Percentiles rank a stretch among this genome's conserved stretches.
These are phyloP conservation scores for Tiliqua scincoides DNA, from an alignment of 2,113 vertebrate genomes.

Conservation along the genomic window DNA sequence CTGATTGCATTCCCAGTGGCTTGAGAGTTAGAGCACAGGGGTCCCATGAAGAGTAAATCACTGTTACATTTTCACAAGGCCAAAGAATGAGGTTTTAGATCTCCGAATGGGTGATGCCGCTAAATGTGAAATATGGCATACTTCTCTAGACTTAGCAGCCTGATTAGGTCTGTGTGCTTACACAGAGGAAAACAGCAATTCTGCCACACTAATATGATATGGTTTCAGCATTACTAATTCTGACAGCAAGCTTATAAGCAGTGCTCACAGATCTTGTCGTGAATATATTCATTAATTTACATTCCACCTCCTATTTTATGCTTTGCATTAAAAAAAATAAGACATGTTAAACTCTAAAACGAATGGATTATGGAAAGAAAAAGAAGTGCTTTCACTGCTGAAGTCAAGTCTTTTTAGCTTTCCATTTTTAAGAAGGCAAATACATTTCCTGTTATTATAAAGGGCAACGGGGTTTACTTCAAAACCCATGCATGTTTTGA, in stretches of 20 bases:
- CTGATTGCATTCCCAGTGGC: neutral
- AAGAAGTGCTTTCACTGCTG: neutral
- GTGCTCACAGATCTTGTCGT: slow-evolving; percentile 7
- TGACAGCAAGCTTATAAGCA: slow-evolving; percentile 50
- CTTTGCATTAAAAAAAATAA: slow-evolving; percentile 19
- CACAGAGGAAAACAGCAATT: slow-evolving; percentile 40
- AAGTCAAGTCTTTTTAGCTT: slow-evolving; percentile 19
- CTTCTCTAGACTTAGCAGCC: slow-evolving; percentile 18
- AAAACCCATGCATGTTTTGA: slow-evolving; percentile 37
- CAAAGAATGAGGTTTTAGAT: slow-evolving; percentile 7
- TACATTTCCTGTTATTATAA: slow-evolving; percentile 19
- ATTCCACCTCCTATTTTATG: slow-evolving; percentile 32
- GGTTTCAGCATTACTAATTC: slow-evolving; percentile 52
- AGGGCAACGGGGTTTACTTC: slow-evolving; percentile 18
- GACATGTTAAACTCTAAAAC: slow-evolving; percentile 39
- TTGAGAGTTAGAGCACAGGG: neutral
- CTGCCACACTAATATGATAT: slow-evolving; percentile 33
- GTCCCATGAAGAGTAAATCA: neutral
- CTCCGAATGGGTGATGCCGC: slow-evolving; percentile 23
- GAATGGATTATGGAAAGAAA: slow-evolving; percentile 20
- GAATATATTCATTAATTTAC: slow-evolving; percentile 38
- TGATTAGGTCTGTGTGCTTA: slow-evolving; percentile 21
- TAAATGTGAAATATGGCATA: slow-evolving; percentile 35
- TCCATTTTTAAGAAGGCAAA: slow-evolving; percentile 42
- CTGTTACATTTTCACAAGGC: slow-evolving; percentile 4